phyloP scores from a whole-genome alignment of 2,797 vertebrate genomes.

The Enteromius viviparus region DNA sequence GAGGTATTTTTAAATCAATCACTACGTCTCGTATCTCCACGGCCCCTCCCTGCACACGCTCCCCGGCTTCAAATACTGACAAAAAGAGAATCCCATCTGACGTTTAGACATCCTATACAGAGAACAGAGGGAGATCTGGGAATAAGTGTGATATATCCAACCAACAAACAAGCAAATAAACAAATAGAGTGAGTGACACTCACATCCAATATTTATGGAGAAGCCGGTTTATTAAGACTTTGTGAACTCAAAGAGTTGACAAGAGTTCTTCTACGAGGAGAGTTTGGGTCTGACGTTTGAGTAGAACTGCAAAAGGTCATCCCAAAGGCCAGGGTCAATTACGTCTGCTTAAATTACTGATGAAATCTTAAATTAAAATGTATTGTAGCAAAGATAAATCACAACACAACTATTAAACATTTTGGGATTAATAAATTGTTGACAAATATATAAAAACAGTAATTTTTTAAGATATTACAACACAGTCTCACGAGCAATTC shows the following conservation, averaged over 20 bases:
- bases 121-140: constrained; percentile 67
- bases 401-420: neutral
- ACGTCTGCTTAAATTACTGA: neutral
- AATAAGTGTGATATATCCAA: constrained; percentile 78
- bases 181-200: constrained; percentile 69
- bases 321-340: neutral
- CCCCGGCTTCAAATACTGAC: constrained; percentile 74
- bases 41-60: constrained; percentile 72
- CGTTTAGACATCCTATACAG: constrained; percentile 81
- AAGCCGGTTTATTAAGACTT: constrained; percentile 52
- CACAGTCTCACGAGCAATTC: too few relatives aligned
- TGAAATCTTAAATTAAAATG: neutral
- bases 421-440: neutral
- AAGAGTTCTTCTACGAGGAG: constrained; percentile 4
- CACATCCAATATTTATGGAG: constrained; percentile 56
- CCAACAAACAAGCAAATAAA: constrained; percentile 81
- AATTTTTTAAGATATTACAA: neutral
- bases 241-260: constrained; percentile 28
- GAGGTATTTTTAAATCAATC: constrained; percentile 85
- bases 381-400: neutral
- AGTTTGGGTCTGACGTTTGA: constrained; percentile 29
- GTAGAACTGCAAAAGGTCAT: constrained; percentile 43
- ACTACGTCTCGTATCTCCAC: constrained; percentile 77
- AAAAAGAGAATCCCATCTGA: constrained; percentile 81
- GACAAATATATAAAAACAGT: neutral